Conservation (phyloP, 2,113 vertebrate genomes). For the Aythya baeri region DNA sequence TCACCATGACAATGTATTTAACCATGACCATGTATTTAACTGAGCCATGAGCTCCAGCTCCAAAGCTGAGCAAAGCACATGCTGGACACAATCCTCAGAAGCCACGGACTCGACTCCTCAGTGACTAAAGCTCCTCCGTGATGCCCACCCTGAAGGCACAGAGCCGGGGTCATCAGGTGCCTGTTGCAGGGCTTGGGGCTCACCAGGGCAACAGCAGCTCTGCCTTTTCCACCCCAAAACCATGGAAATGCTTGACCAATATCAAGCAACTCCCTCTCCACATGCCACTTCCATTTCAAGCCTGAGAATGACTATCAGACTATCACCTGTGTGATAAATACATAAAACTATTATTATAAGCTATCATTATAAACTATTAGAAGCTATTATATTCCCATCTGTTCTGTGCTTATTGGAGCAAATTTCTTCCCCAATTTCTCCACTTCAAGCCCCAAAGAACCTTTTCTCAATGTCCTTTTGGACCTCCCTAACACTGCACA, state of each 20-base stretch:
- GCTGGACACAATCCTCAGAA: accelerated
- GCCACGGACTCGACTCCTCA: background rate
- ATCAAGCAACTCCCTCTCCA: background rate
- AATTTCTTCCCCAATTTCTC: background rate
- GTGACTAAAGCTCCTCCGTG: background rate
- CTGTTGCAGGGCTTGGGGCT: background rate
- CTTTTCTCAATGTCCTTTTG: background rate
- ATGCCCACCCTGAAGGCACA: background rate
- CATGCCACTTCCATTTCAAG: accelerated
- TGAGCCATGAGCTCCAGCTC: background rate
- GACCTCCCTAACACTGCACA: background rate
- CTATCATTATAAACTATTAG: too few species aligned
- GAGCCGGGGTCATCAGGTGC: background rate
- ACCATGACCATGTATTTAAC: background rate
- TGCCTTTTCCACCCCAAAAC: background rate
- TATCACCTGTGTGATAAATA: background rate
- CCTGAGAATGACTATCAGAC: background rate
- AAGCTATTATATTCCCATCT: background rate
- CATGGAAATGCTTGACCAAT: background rate
- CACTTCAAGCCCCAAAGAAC: background rate
- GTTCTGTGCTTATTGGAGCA: background rate
- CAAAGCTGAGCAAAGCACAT: background rate
- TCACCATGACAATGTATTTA: background rate
- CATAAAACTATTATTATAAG: background rate
- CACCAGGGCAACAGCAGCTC: background rate